Conservation (phyloP, 2,888 invertebrate genomes). For the Diarsia mendica region DNA sequence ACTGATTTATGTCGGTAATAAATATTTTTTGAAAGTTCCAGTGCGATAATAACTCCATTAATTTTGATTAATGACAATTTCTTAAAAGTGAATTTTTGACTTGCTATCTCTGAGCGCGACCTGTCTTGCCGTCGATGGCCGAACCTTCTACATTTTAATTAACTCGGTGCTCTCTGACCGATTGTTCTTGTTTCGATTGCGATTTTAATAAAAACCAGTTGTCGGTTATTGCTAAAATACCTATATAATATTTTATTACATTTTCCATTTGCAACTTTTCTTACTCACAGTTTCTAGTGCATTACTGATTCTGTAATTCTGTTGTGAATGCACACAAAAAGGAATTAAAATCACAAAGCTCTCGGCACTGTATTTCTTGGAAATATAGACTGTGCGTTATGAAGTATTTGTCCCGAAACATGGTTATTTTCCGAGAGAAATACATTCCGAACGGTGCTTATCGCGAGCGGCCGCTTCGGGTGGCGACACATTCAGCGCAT, state of each 20-base stretch:
- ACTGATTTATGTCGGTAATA: constrained; percentile 89
- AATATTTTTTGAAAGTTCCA: constrained; percentile 90
- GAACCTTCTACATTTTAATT: constrained; percentile 84
- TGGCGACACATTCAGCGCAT: constrained; percentile 89
- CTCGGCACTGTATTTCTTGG: constrained; percentile 56
- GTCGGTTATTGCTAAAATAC: constrained; percentile 48
- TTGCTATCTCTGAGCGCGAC: constrained; percentile 70
- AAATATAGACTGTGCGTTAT: constrained; percentile 68
- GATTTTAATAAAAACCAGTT: constrained; percentile 69
- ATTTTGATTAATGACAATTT: constrained; percentile 90
- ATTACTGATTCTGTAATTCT: constrained; percentile 17
- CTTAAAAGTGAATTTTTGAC: constrained; percentile 87
- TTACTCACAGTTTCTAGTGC: constrained; percentile 24
- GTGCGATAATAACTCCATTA: constrained; percentile 90
- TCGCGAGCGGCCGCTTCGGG: constrained; percentile 82
- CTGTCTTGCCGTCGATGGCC: constrained; percentile 78
- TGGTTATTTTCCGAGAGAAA: constrained; percentile 77
- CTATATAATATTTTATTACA: constrained; percentile 55
- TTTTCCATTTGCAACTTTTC: constrained; percentile 45
- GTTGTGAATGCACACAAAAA: constrained; percentile 20
- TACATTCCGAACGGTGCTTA: constrained; percentile 82
- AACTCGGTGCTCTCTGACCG: constrained; percentile 79
- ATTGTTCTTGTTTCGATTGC: constrained; percentile 83
- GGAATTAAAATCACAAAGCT: constrained; percentile 27
- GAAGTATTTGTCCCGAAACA: constrained; percentile 78